These are phyloP conservation scores for Heterotilapia buettikoferi DNA, from an alignment of 2,113 vertebrate species.

Conservation along the genomic window DNA sequence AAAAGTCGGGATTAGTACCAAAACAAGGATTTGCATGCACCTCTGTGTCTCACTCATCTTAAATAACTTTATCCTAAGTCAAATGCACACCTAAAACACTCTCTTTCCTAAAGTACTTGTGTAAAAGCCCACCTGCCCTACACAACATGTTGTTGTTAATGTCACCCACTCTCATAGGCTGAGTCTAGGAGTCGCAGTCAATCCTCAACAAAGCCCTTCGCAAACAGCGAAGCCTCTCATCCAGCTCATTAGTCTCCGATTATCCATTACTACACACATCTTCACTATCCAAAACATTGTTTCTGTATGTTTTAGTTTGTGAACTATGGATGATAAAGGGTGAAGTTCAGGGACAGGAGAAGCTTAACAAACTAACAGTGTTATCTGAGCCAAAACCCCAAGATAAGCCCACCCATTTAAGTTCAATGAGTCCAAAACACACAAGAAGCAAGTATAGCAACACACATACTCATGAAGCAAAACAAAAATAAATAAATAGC, in stretches of 20 bases:
- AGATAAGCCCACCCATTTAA: slow-evolving; percentile 13
- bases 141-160: not conserved
- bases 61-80: not conserved
- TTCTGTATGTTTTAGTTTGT: not conserved
- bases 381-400: not conserved
- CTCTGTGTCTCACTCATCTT: not conserved
- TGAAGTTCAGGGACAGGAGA: not conserved
- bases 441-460: not conserved
- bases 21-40: not conserved
- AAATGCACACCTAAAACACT: not conserved
- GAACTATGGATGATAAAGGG: not conserved
- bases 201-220: not conserved
- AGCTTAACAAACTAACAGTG: slow-evolving; percentile 4
- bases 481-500: not conserved
- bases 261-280: not conserved
- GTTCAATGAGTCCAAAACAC: not conserved
- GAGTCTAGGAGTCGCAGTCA: not conserved
- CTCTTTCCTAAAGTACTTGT: not conserved
- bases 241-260: not conserved
- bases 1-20: not conserved
- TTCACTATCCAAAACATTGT: not conserved
- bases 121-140: not conserved
- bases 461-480: not conserved
- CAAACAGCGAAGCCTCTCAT: not conserved
- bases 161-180: not conserved